phyloP scores from a whole-genome alignment of 2,113 vertebrate species.

The Euleptes europaea region DNA sequence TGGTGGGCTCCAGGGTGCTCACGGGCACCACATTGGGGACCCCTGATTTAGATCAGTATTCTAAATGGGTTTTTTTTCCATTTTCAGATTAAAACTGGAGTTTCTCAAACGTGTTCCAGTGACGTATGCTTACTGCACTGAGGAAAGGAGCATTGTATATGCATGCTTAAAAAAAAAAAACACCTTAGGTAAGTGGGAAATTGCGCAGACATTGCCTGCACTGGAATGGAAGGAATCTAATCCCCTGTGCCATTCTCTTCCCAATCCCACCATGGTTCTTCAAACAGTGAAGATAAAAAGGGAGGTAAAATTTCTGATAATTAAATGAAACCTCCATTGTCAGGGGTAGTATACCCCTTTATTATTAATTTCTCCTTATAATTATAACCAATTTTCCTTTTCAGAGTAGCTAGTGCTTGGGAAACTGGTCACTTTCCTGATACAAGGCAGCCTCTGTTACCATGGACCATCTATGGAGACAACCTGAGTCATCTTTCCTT shows the following conservation, averaged over 20 bases:
- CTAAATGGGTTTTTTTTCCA: rapidly evolving
- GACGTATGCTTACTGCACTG: not conserved
- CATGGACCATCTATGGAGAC: not conserved
- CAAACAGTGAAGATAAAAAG: too few relatives aligned
- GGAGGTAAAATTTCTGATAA: too few relatives aligned
- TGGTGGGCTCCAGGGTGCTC: too few relatives aligned
- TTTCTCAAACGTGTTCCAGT: not conserved
- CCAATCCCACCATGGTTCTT: too few relatives aligned
- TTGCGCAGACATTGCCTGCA: too few relatives aligned
- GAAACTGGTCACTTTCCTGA: too few relatives aligned
- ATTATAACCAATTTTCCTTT: not conserved
- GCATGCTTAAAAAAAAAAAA: not conserved
- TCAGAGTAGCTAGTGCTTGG: too few relatives aligned
- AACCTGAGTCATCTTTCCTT: not conserved
- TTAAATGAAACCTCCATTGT: too few relatives aligned
- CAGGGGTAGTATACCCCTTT: not conserved
- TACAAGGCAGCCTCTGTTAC: not conserved
- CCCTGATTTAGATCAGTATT: not conserved
- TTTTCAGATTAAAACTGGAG: constrained; percentile 53
- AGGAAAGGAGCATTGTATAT: constrained; percentile 17
- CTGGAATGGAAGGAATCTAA: too few relatives aligned
- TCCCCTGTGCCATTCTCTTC: too few relatives aligned
- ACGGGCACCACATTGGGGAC: not conserved
- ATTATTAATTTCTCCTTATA: not conserved
- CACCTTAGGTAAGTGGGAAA: not conserved